Evolutionary conservation across 2,113 vertebrate genomes (phyloP).

Genomic region (Gila orcuttii): DNA sequence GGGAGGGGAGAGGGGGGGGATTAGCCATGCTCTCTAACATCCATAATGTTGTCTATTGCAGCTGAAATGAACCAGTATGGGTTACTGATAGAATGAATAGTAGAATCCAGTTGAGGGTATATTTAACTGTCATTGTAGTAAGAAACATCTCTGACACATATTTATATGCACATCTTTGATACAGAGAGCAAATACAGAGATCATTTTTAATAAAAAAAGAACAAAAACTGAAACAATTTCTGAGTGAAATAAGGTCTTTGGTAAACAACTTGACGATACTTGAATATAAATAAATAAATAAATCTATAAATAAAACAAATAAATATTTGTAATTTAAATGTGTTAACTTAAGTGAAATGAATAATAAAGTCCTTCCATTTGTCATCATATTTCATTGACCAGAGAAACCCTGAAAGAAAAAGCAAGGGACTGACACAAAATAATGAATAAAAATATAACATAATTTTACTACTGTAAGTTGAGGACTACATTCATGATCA

Average conservation of each 20-base stretch:
- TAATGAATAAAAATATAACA: neutral
- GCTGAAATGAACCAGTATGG: neutral
- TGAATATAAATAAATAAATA: too few relatives aligned
- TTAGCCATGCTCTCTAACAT: conserved; percentile 38
- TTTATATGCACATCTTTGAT: too few relatives aligned
- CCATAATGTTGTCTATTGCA: conserved; percentile 28
- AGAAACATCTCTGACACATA: neutral
- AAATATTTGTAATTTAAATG: neutral
- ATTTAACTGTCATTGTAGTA: neutral
- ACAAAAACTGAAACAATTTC: too few relatives aligned
- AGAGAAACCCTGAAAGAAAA: neutral
- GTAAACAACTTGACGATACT: too few relatives aligned
- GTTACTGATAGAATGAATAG: neutral
- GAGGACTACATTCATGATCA: neutral
- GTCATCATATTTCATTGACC: neutral
- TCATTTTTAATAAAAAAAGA: too few relatives aligned
- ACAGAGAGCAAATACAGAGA: too few relatives aligned
- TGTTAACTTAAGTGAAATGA: neutral
- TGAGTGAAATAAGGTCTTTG: too few relatives aligned
- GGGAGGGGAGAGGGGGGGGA: neutral
- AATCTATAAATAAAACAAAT: too few relatives aligned
- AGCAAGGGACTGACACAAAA: neutral
- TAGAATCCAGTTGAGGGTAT: neutral
- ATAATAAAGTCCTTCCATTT: neutral
- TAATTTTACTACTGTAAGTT: neutral